Evolutionary conservation across 2,797 vertebrate species (phyloP).

Genomic region (Octomys mimax): DNA sequence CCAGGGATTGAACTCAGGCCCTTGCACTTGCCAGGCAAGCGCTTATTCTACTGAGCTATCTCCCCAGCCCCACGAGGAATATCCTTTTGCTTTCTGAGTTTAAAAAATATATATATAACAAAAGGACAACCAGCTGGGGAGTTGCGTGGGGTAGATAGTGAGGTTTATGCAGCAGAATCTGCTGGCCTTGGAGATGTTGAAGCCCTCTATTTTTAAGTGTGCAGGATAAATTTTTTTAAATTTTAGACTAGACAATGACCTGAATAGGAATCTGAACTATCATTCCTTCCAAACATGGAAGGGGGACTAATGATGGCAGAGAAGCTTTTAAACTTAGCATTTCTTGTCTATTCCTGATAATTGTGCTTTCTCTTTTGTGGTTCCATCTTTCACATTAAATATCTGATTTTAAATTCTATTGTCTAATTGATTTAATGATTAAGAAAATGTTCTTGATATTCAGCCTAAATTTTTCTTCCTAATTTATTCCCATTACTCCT

Average conservation of each 20-base stretch:
- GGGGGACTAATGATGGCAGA: slow-evolving; percentile 21
- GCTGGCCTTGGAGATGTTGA: slow-evolving; percentile 27
- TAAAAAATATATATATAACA: slow-evolving; percentile 44
- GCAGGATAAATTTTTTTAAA: slow-evolving; percentile 39
- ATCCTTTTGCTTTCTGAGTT: background rate
- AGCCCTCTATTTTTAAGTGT: slow-evolving; percentile 2
- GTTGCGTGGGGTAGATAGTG: background rate
- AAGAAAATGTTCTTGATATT: slow-evolving; percentile 81
- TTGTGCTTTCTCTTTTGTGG: slow-evolving; percentile 66
- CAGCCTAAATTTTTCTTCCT: slow-evolving; percentile 76
- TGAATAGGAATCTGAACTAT: slow-evolving; percentile 15
- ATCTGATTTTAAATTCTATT: slow-evolving; percentile 76
- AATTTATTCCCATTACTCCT: slow-evolving; percentile 81
- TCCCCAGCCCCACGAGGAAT: background rate
- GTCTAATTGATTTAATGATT: slow-evolving; percentile 84
- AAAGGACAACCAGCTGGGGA: background rate
- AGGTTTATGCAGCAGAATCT: slow-evolving; percentile 1
- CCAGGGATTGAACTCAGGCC: too few relatives aligned
- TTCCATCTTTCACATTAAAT: slow-evolving; percentile 80
- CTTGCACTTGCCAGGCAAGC: background rate
- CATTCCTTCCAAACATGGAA: slow-evolving; percentile 45
- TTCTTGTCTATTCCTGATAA: slow-evolving; percentile 68
- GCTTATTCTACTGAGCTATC: too few relatives aligned
- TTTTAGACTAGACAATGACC: slow-evolving; percentile 40
- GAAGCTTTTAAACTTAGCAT: slow-evolving; percentile 35